These are phyloP conservation scores for Hyles euphorbiae DNA, from an alignment of 1,140 invertebrate species.

Conservation along the genomic window DNA sequence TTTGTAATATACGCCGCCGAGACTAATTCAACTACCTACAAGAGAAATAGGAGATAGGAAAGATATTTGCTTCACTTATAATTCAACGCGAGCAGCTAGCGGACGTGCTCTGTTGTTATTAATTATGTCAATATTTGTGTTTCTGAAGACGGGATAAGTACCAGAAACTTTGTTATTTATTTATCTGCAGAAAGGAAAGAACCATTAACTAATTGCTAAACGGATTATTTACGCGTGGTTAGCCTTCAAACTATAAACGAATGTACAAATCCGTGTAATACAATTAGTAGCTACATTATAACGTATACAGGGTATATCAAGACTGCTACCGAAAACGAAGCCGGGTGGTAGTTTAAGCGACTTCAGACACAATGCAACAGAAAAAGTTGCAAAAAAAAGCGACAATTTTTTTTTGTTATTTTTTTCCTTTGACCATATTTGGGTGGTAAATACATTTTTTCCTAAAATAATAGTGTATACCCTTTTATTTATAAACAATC, in stretches of 20 bases:
- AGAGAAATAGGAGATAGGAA: not conserved
- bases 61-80: slow-evolving; percentile 27
- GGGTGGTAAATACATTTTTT: no score
- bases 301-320: no score
- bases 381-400: no score
- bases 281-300: slow-evolving; percentile 1
- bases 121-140: slow-evolving; percentile 48
- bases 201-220: slow-evolving; percentile 38
- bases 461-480: no score
- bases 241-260: not conserved
- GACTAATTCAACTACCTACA: no score
- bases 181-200: slow-evolving; percentile 29
- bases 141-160: slow-evolving; percentile 41
- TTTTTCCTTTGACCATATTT: no score
- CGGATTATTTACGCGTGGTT: slow-evolving; percentile 9
- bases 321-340: no score
- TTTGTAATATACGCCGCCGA: no score
- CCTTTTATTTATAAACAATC: no score
- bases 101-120: slow-evolving; percentile 40
- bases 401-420: no score
- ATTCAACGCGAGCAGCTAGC: slow-evolving; percentile 32
- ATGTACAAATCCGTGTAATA: slow-evolving; percentile 9
- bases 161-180: slow-evolving; percentile 35
- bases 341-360: no score
- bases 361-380: no score